These are phyloP conservation scores for Montipora cactus DNA, from an alignment of 64 coral and sea anemone genomes.

Conservation along the genomic window DNA sequence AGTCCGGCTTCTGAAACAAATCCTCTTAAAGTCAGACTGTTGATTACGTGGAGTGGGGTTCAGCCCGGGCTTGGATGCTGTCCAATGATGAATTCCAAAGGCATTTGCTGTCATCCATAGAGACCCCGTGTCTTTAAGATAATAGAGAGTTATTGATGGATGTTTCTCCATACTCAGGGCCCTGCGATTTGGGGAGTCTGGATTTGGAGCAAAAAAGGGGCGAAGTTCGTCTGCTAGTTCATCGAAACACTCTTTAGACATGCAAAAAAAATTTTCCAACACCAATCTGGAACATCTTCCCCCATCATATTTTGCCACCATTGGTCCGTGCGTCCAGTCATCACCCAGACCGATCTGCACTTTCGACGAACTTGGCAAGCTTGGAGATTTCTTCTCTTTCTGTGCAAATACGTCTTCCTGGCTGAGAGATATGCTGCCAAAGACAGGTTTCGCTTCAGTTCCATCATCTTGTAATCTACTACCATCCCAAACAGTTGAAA, in stretches of 20 bases:
- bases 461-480: not conserved
- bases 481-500: slow-evolving; percentile 20
- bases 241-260: slow-evolving; percentile 30
- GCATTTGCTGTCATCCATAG: slow-evolving; percentile 45
- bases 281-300: slow-evolving; percentile 11
- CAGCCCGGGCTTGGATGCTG: not conserved
- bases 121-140: too few relatives aligned
- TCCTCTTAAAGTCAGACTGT: too few relatives aligned
- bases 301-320: slow-evolving; percentile 27
- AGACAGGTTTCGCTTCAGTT: too few relatives aligned
- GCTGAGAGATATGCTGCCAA: not conserved
- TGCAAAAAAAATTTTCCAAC: not conserved
- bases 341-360: not conserved
- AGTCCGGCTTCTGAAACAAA: too few relatives aligned
- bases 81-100: slow-evolving; percentile 59
- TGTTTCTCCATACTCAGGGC: too few relatives aligned
- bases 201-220: not conserved
- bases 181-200: too few relatives aligned
- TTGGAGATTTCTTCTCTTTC: slow-evolving; percentile 8
- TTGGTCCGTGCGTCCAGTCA: slow-evolving; percentile 8
- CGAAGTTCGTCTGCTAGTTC: slow-evolving; percentile 3
- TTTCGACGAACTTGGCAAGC: not conserved
- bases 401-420: slow-evolving; percentile 4
- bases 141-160: too few relatives aligned
- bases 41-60: too few relatives aligned